Base-by-base conservation (phyloP, 2,797 vertebrate species). In the Heterohyrax brucei region DNA sequence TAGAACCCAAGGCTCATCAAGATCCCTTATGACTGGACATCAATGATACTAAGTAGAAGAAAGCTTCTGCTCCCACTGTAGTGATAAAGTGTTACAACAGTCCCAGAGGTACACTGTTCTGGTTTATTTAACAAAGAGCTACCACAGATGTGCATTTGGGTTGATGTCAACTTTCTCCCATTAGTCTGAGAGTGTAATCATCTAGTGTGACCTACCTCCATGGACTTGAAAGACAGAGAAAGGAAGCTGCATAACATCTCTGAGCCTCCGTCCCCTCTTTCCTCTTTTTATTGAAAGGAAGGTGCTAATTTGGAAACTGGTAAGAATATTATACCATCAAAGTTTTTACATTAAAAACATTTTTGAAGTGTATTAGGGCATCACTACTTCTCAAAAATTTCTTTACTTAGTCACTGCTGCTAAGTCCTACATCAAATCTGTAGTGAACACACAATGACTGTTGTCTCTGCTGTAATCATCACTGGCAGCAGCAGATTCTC, bases 261-360 rank as follows among this genome's bases (percentile, higher is more conserved):
- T 8, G 21, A 68, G 75, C 64, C 72, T 61, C 66, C 28, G 10
- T 33, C 18, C 79, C 1, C 5, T 18, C 10, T 14, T 16, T 10
- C n/a, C 16, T 21, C 28, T 39, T 56, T 61, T 30, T 72, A n/a
- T 75, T 78, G 72, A 93, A 81, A 92, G 22, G 22, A 94, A 89
- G 4, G 30, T 81, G 44, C n/a, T 89, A n/a, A 64, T 19, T 75
- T 59, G 66, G 16, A 88, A 87, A 68, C 44, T 50, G 62, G 33
- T 18, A 84, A 44, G 48, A 62, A 80, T 26, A 18, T 70, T 39
- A 70, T 6, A 7, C 12, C 16, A 81, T 3, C 21, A 39, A 93
- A 68, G 19, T 79, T 61, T 44, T 39, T 30, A 72, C 14, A 87
- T 30, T 50, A 61, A 48, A 87, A 75, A 82, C 81, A 59, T 48